phyloP scores from a whole-genome alignment of 1,140 invertebrate genomes.

The Pogonomyrmex barbatus region DNA sequence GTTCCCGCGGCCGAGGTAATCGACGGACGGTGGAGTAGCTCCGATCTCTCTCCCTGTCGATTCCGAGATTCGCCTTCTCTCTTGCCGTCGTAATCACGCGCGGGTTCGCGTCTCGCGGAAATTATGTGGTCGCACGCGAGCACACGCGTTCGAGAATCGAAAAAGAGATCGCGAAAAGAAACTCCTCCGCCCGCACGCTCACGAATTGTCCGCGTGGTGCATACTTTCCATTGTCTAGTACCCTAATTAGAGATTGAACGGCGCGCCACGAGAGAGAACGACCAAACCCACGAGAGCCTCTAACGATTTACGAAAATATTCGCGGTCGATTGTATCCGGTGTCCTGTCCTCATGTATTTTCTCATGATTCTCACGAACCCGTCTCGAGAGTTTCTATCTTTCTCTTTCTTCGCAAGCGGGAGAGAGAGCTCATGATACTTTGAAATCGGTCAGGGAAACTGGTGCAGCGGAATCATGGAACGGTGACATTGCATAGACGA shows the following conservation, averaged over 20 bases:
- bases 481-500: constrained; percentile 68
- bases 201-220: not conserved
- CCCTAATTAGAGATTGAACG: constrained; percentile 65
- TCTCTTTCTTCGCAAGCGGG: not conserved
- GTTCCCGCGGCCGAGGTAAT: constrained; percentile 46
- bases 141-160: not conserved
- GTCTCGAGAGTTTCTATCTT: constrained; percentile 21
- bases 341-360: constrained; percentile 54
- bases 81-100: constrained; percentile 24
- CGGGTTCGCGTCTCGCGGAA: not conserved
- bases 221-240: constrained; percentile 54
- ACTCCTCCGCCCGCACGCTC: constrained; percentile 3
- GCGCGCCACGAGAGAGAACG: not conserved
- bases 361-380: constrained; percentile 68
- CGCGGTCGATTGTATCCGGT: constrained; percentile 48
- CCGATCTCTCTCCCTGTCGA: constrained; percentile 13
- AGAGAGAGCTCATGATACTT: constrained; percentile 18
- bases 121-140: constrained; percentile 25
- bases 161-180: constrained; percentile 47
- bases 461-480: constrained; percentile 69
- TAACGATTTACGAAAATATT: constrained; percentile 69
- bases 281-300: constrained; percentile 20
- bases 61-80: not conserved
- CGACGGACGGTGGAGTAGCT: constrained; percentile 44
- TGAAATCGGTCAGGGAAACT: constrained; percentile 76